phyloP scores from a whole-genome alignment of 2,797 vertebrate genomes.

The Melanotaenia maccullochi region DNA sequence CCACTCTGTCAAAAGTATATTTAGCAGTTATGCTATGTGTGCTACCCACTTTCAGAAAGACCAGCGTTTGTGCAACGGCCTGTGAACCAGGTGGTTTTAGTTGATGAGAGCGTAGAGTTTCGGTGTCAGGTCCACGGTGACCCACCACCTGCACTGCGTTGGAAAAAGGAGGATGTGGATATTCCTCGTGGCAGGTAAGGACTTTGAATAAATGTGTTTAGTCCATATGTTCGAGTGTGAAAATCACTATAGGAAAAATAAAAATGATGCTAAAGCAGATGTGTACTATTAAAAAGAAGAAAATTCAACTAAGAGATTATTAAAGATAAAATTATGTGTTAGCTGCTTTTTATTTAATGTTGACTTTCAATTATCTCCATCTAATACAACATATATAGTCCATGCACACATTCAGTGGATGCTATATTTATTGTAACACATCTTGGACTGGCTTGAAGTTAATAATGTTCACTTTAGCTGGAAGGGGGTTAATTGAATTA shows the following conservation, averaged over 20 bases:
- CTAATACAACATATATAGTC: not conserved
- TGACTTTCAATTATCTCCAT: conserved; percentile 17
- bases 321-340: not conserved
- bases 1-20: conserved; percentile 45
- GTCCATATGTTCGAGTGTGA: conserved; percentile 16
- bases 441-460: conserved; percentile 5
- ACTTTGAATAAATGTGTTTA: conserved; percentile 19
- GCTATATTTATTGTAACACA: not conserved
- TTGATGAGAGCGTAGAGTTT: conserved; percentile 94
- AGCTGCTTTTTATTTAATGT: conserved; percentile 14
- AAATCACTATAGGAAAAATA: conserved; percentile 11
- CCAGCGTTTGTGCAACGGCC: conserved; percentile 93
- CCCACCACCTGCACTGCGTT: conserved; percentile 91
- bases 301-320: conserved; percentile 8
- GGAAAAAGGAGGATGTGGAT: conserved; percentile 94
- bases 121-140: conserved; percentile 96
- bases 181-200: conserved; percentile 92
- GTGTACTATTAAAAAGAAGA: conserved; percentile 12
- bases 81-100: conserved; percentile 95
- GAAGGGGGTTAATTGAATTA: conserved; percentile 16
- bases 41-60: conserved; percentile 84
- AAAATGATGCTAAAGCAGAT: conserved; percentile 36
- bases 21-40: conserved; percentile 37
- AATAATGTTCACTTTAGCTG: conserved; percentile 5
- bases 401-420: conserved; percentile 1